These are phyloP conservation scores for Danio tinwini DNA, from an alignment of 2,797 vertebrate species.

Conservation along the genomic window DNA sequence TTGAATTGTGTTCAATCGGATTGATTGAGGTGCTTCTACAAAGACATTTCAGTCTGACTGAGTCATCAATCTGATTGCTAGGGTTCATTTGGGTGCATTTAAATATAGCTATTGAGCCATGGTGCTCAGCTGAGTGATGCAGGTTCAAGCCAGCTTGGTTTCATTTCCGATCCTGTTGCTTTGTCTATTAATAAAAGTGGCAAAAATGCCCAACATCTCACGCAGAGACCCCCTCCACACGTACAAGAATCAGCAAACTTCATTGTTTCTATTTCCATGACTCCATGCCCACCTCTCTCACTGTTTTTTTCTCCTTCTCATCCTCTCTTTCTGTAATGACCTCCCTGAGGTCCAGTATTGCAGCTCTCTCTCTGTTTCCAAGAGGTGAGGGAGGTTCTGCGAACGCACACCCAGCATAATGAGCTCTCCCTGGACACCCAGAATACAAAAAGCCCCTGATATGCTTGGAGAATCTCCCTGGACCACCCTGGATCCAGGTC, in stretches of 20 bases:
- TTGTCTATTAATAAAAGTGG: background rate
- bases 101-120: background rate
- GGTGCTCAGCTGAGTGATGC: background rate
- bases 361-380: constrained; percentile 69
- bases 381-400: constrained; percentile 72
- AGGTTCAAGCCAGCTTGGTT: background rate
- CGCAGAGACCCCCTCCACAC: background rate
- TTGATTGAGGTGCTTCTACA: background rate
- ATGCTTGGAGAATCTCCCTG: constrained; percentile 28
- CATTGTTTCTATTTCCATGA: constrained; percentile 22
- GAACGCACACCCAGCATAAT: constrained; percentile 79
- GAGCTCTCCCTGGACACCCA: constrained; percentile 74
- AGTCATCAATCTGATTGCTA: constrained; percentile 9
- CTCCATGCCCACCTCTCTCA: constrained; percentile 20
- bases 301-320: constrained; percentile 46
- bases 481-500: constrained; percentile 35
- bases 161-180: background rate
- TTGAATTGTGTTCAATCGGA: background rate
- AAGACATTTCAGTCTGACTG: background rate
- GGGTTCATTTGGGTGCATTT: background rate
- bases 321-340: constrained; percentile 71
- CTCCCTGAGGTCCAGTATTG: constrained; percentile 74
- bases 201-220: background rate
- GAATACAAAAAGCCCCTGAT: constrained; percentile 44
- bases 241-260: constrained; percentile 20